A percentile compares a stretch with the other conserved stretches of the same genome.
Conservation (phyloP, 2,888 invertebrate species). For the Habrosyne pyritoides region DNA sequence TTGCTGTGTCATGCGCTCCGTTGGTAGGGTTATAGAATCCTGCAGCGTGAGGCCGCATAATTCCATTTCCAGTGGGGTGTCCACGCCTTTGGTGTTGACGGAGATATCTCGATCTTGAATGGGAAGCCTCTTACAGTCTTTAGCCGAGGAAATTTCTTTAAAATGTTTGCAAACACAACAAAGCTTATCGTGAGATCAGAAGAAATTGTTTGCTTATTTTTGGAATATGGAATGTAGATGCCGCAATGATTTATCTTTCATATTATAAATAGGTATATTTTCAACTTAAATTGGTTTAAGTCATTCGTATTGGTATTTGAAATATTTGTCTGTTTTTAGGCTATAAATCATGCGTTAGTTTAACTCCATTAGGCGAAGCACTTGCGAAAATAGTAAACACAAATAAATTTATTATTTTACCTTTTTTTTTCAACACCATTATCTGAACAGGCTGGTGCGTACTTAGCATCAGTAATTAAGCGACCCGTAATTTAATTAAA, state of each 20-base stretch:
- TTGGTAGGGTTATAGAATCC: conserved; percentile 71
- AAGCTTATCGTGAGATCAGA: conserved; percentile 29
- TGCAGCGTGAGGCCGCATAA: conserved; percentile 80
- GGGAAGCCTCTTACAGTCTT: conserved; percentile 35
- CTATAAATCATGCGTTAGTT: background rate
- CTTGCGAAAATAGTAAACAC: too few species aligned
- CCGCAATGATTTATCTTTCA: background rate
- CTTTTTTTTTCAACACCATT: background rate
- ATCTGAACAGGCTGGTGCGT: conserved; percentile 16
- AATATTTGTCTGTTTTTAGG: too few species aligned
- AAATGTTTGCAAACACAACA: conserved; percentile 37
- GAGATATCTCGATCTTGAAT: conserved; percentile 49
- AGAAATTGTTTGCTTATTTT: conserved; percentile 28
- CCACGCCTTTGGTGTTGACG: conserved; percentile 46
- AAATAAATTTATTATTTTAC: background rate
- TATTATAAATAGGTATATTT: background rate
- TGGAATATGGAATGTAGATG: conserved; percentile 14
- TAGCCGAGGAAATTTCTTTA: conserved; percentile 34
- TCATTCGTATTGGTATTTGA: too few species aligned
- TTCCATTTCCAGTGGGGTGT: conserved; percentile 63
- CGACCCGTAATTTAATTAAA: conserved; percentile 20
- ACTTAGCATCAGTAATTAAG: conserved; percentile 34
- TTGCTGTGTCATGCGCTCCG: conserved; percentile 1
- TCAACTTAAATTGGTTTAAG: too few species aligned
- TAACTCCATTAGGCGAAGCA: background rate